Evolutionary conservation across 53 echinoderm and acorn worm species (phyloP).

Genomic region (Holothuria scabra): DNA sequence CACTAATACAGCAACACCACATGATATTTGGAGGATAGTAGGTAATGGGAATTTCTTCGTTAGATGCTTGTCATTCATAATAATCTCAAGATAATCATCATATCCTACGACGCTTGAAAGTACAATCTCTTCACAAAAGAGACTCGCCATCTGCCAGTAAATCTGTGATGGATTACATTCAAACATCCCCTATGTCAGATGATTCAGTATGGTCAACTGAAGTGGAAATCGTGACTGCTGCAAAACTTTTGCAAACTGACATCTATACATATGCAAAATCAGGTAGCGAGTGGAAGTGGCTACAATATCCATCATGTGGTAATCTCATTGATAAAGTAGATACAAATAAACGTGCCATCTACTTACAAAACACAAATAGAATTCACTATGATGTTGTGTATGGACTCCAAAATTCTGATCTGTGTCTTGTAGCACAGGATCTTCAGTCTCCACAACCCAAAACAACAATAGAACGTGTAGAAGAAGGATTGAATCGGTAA

Average conservation of each 20-base stretch:
- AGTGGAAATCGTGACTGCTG: slow-evolving; percentile 44
- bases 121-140: slow-evolving; percentile 16
- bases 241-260: slow-evolving; percentile 24
- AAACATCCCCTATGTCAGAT: slow-evolving; percentile 25
- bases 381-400: slow-evolving; percentile 33
- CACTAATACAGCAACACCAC: slow-evolving; percentile 27
- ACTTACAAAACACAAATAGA: slow-evolving; percentile 26
- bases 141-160: slow-evolving; percentile 10
- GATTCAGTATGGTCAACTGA: slow-evolving; percentile 35
- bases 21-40: slow-evolving; percentile 19
- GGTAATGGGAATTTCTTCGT: slow-evolving; percentile 35
- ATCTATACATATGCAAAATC: slow-evolving; percentile 12
- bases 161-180: slow-evolving; percentile 18
- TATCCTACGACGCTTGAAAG: not conserved
- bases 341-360: slow-evolving; percentile 22
- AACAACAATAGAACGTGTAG: not conserved
- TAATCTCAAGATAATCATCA: not conserved
- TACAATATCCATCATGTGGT: slow-evolving; percentile 18
- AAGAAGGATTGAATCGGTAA: not conserved
- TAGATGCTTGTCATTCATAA: slow-evolving; percentile 37
- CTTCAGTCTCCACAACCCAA: not conserved
- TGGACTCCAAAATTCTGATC: slow-evolving; percentile 33
- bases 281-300: slow-evolving; percentile 22
- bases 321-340: not conserved
- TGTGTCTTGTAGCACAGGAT: not conserved